phyloP scores from a whole-genome alignment of 2,113 vertebrate species.

The Malurus elegans region DNA sequence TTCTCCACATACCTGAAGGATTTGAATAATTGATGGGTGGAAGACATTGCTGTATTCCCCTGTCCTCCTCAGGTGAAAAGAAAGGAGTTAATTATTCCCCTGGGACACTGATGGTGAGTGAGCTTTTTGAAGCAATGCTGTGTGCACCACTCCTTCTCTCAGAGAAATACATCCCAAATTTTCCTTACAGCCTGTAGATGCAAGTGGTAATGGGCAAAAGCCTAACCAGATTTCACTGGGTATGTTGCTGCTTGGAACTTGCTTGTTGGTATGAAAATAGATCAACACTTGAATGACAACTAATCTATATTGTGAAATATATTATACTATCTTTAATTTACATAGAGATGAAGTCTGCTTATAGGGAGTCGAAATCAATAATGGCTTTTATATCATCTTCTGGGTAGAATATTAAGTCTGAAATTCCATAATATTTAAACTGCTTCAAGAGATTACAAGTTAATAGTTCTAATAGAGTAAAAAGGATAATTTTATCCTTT shows the following conservation, averaged over 20 bases:
- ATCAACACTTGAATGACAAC: neutral
- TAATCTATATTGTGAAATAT: constrained; percentile 20
- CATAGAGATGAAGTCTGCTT: constrained; percentile 39
- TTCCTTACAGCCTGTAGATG: neutral
- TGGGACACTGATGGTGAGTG: neutral
- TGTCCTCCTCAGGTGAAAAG: neutral
- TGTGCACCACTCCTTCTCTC: neutral
- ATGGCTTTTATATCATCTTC: constrained; percentile 28
- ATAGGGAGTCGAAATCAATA: constrained; percentile 47
- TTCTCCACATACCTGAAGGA: neutral
- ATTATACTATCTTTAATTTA: constrained; percentile 39
- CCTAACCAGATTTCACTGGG: neutral
- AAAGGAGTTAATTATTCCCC: neutral
- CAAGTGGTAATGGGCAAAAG: neutral
- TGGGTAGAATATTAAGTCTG: constrained; percentile 11
- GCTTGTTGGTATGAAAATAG: neutral
- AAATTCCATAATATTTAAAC: neutral
- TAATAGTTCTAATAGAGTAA: neutral
- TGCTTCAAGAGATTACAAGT: constrained; percentile 33
- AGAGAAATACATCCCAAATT: neutral
- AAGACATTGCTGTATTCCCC: neutral
- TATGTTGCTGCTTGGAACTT: neutral
- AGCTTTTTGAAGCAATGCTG: neutral
- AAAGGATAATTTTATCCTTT: neutral
- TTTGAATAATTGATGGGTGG: neutral